Conservation (phyloP, 2,797 vertebrate species). For the Odontamblyopus lacepedii region DNA sequence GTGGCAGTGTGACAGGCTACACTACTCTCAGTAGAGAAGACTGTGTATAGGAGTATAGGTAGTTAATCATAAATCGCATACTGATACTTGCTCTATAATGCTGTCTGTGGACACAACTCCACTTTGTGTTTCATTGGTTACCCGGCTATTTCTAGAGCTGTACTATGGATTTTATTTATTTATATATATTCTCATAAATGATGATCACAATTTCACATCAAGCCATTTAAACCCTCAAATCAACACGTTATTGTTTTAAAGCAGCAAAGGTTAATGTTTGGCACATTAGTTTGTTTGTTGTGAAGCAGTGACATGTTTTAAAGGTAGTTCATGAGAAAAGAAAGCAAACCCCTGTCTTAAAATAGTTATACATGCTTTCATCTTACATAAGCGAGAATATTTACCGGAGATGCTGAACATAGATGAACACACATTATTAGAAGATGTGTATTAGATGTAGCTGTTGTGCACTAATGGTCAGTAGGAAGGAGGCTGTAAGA, state of each 20-base stretch:
- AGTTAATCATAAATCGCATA: not conserved
- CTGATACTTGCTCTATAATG: not conserved
- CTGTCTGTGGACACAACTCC: not conserved
- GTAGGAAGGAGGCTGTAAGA: slow-evolving; percentile 1
- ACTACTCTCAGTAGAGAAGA: not conserved
- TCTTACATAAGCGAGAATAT: not conserved
- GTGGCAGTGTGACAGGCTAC: not conserved
- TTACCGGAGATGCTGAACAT: not conserved
- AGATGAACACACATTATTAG: not conserved
- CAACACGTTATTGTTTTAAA: not conserved
- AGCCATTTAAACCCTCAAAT: not conserved
- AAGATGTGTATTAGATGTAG: not conserved
- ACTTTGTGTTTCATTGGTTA: not conserved
- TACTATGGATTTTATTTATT: not conserved
- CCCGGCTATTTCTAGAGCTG: too few species aligned
- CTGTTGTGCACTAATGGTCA: slow-evolving; percentile 4
- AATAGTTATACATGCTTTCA: not conserved
- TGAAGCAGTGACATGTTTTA: not conserved
- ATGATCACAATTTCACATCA: not conserved
- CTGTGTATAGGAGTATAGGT: not conserved
- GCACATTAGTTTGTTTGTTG: not conserved
- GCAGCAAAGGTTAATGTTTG: not conserved
- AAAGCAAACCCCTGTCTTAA: not conserved
- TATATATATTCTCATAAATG: not conserved
- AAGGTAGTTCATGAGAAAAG: not conserved